Base-by-base conservation (phyloP, 1,140 invertebrate species). In the Sipha flava region DNA sequence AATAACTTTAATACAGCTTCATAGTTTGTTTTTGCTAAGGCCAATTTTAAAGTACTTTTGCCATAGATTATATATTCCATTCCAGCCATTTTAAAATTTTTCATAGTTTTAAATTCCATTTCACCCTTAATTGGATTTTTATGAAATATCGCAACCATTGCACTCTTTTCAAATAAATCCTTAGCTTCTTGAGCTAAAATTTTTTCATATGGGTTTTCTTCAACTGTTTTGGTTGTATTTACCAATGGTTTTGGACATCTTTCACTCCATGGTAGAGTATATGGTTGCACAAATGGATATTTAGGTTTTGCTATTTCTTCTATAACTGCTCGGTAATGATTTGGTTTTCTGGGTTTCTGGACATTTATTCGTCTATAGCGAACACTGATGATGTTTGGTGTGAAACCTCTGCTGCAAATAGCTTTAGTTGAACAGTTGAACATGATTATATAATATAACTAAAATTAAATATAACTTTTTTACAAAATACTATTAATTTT, bases 81-180 rank as follows among this genome's bases (percentile, higher is more conserved):
- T 21, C 80, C 77, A 81, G 82, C 80, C 52, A 79, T 81, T 70
- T 82, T 83, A 23, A 84, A 81, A 26, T 66, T 72, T 47, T 83
- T 81, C 16, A 52, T 72, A 21, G 81, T 77, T 82, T 83, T 70
- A 5, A 82, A 83, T 29, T 68, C 57, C 14, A 64, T 88, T 26
- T 90, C 87, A 66, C 84, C 83, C 7, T 82, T 85, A 4, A 92
- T 90, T 0, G 91, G 89, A 86, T 92, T 94, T 26, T 87, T 80
- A 83, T 94, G 92, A 75, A 91, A 87, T 80, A 93, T 88, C 29
- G 87, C 89, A 80, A 93, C 84, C 86, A 93, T 88, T 83, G 88
- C 89, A 1, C 92, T 92, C 59, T 88, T 88, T 47, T 90, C 87
- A 81, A 93, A 90, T 88, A 89, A 90, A 83, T 91, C 87, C 5